Evolutionary conservation across 2,113 vertebrate genomes (phyloP), one percentile per base, ranked within the genome.

Genomic region (Psophia crepitans): DNA sequence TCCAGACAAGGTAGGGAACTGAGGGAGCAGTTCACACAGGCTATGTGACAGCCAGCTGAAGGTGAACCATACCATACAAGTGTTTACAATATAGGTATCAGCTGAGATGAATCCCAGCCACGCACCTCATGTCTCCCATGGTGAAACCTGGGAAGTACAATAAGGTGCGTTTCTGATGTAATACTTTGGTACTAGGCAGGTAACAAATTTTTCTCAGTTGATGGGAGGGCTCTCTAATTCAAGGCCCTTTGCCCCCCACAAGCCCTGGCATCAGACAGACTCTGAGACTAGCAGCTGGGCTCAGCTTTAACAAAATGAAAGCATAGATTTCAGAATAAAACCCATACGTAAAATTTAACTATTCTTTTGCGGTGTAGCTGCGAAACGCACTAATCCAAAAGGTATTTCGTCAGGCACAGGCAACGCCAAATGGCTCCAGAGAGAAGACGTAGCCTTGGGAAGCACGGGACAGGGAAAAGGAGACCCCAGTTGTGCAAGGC

Each of bases 61-160:
- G 11, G 41, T 57, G 68, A 80, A 33, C 61, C 12, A 20, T 1
- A 19, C 9, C 19, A 44, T 1, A 24, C 8, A 41, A 35, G 32
- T 4, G 30, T 51, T 82, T 60, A 37, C 22, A 68, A 15, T 4
- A 44, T 4, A 48, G 43, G 12, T 20, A 18, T 58, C 24, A 66
- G 37, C 57, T 13, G 24, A 68, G n/a, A 60, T 39, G n/a, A 87
- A 73, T 57, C 43, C n/a, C 43, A 80, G 43, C 11, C 32, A 24
- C 3, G 5, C 14, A 9, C 14, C 7, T 61, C 66, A 14, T 0
- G 0, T 63, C 21, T 63, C 46, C 43, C 28, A 26, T 3, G 8
- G 53, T 21, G 23, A 65, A 84, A 84, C 19, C 18, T 58, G 54
- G 33, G 3, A 74, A 37, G 33, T 60, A n/a, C 26, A 44, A 24